Conservation (phyloP, 2,113 vertebrate species). For the Camelus bactrianus region DNA sequence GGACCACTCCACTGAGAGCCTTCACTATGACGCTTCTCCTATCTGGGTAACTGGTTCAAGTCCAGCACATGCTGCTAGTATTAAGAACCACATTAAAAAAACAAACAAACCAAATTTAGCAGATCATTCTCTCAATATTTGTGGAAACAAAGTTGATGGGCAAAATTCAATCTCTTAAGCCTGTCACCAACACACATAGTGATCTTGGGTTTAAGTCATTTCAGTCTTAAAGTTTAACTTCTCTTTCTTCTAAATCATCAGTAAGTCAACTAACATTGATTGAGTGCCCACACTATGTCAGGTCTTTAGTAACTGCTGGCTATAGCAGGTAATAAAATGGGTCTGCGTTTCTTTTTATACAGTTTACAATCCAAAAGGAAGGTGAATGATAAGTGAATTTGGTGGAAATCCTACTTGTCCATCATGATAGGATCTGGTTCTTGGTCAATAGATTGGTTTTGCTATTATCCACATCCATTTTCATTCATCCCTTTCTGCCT, state of each 20-base stretch:
- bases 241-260: not conserved
- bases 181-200: not conserved
- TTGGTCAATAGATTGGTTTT: not conserved
- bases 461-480: not conserved
- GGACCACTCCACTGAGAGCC: not conserved
- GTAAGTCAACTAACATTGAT: not conserved
- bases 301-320: not conserved
- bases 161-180: not conserved
- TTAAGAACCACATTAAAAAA: too few relatives aligned
- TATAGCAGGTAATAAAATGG: not conserved
- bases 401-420: not conserved
- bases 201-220: not conserved
- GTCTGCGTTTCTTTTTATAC: not conserved
- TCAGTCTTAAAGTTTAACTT: not conserved
- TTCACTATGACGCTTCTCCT: not conserved
- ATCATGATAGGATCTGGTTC: not conserved
- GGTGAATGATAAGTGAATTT: not conserved
- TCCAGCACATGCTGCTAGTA: not conserved
- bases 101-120: not conserved
- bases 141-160: not conserved
- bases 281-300: not conserved
- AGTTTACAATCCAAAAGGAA: not conserved
- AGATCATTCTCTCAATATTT: not conserved
- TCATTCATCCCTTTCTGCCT: not conserved
- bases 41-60: conserved; percentile 11